Evolutionary conservation across 1,140 invertebrate species (phyloP), one percentile per base, ranked within the genome.

Genomic region (Drosophila pectinifera): DNA sequence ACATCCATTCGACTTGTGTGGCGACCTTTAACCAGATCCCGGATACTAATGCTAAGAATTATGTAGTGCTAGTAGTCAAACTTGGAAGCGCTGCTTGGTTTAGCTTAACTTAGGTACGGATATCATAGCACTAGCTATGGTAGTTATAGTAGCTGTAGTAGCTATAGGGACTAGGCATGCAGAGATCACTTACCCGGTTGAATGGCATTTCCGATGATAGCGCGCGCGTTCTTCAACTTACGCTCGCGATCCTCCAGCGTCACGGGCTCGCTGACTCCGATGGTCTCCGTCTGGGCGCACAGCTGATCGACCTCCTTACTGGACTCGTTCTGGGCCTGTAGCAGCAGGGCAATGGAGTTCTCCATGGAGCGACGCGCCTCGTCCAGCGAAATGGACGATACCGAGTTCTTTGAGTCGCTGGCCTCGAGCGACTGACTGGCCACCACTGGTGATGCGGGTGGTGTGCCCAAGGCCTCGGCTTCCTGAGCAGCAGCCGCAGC

Each of bases 181-280:
- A 14, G 1, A 31, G 13, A 36, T 31, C 22, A 83, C 91, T 92
- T 46, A 92, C 91, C 90, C 81, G 92, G 91, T 62, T 93, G 91
- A 62, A 94, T 93, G 57, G 94, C 94, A 91, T 93, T 94, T 76
- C 93, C 94, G 63, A 94, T 94, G 51, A 94, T 94, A 86, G 93
- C 93, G 55, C 94, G 93, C 13, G 94, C 94, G 77, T 94, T 94
- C 77, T 93, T 93, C 36, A 94, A 91, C 88, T 93, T 93, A 75
- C 92, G 91, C 76, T 94, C 92, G 49, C 93, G 90, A 43, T 92
- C 91, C 57, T 84, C 80, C 26, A 78, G 59, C n/a, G 73, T 63
- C 3, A 42, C 48, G 7, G 68, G 46, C 13, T 91, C 91, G 24
- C 73, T 88, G 6, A 92, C 89, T 14, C 79, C 89, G 34, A 92